Evolutionary conservation across 2,797 vertebrate species (phyloP).

Genomic region (Galago senegalensis): DNA sequence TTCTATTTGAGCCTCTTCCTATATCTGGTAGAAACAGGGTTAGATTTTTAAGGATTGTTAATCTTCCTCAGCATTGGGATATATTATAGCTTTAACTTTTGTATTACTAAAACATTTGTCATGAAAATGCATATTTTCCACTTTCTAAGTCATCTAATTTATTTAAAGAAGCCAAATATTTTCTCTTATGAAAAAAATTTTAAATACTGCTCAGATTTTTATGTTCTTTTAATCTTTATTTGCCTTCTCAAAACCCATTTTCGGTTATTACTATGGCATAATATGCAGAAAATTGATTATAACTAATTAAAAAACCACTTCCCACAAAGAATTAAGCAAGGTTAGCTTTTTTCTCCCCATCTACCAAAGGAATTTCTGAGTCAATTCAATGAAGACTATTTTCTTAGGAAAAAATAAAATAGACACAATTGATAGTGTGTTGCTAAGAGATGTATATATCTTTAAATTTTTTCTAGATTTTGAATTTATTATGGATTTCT

Average conservation of each 20-base stretch:
- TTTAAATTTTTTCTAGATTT: conserved; percentile 5
- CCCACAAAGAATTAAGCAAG: conserved; percentile 7
- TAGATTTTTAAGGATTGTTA: not conserved
- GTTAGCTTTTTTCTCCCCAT: not conserved
- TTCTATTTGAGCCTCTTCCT: conserved; percentile 38
- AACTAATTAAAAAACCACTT: conserved; percentile 28
- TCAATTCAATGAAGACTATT: conserved; percentile 37
- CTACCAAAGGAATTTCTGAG: not conserved
- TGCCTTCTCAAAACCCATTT: conserved; percentile 50
- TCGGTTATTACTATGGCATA: not conserved
- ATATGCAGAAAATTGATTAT: not conserved
- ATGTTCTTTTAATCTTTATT: conserved; percentile 49
- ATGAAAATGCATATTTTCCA: conserved; percentile 48
- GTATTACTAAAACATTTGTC: conserved; percentile 24
- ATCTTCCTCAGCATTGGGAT: conserved; percentile 39
- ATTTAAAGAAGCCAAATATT: conserved; percentile 28
- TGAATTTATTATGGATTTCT: conserved; percentile 51
- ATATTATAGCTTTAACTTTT: conserved; percentile 12
- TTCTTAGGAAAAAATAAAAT: conserved; percentile 20
- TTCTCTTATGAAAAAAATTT: not conserved
- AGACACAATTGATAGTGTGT: not conserved
- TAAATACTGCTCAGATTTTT: conserved; percentile 12
- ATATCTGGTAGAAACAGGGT: not conserved
- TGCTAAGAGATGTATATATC: not conserved
- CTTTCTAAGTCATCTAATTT: conserved; percentile 40